Evolutionary conservation across 2,113 vertebrate species (phyloP).

Genomic region (Muntiacus muntjak): DNA sequence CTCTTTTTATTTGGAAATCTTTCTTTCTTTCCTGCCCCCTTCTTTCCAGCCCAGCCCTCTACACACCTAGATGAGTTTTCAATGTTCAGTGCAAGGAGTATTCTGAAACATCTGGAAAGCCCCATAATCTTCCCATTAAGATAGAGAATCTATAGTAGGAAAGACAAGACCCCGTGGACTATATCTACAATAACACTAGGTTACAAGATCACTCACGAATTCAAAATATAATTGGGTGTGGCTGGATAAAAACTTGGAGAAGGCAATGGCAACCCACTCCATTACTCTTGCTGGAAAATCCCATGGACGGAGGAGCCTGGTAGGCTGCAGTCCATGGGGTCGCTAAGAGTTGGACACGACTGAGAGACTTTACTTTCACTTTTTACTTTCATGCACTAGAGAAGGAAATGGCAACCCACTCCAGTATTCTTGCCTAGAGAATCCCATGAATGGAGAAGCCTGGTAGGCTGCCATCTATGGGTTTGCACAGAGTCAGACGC

Average conservation of each 20-base stretch:
- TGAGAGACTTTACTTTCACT: too few species aligned
- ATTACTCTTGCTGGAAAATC: too few species aligned
- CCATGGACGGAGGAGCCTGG: too few species aligned
- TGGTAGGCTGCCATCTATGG: too few species aligned
- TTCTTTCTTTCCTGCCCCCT: not conserved
- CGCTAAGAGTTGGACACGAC: too few species aligned
- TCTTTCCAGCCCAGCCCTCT: not conserved
- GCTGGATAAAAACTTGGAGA: not conserved
- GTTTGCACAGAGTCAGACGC: too few species aligned
- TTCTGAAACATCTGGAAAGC: not conserved
- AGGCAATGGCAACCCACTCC: too few species aligned
- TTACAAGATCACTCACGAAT: not conserved
- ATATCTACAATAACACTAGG: not conserved
- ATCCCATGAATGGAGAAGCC: too few species aligned
- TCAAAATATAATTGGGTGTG: not conserved
- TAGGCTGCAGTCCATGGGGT: too few species aligned
- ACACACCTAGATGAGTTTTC: not conserved
- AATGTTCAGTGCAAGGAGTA: not conserved
- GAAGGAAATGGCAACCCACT: too few species aligned
- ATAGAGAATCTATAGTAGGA: not conserved
- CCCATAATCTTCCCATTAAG: not conserved
- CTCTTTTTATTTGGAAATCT: not conserved
- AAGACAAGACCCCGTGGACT: not conserved
- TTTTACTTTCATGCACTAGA: too few species aligned
- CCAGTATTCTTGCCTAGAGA: too few species aligned